Base-by-base conservation (phyloP, 2,113 vertebrate genomes). In the Sinocyclocheilus anshuiensis region DNA sequence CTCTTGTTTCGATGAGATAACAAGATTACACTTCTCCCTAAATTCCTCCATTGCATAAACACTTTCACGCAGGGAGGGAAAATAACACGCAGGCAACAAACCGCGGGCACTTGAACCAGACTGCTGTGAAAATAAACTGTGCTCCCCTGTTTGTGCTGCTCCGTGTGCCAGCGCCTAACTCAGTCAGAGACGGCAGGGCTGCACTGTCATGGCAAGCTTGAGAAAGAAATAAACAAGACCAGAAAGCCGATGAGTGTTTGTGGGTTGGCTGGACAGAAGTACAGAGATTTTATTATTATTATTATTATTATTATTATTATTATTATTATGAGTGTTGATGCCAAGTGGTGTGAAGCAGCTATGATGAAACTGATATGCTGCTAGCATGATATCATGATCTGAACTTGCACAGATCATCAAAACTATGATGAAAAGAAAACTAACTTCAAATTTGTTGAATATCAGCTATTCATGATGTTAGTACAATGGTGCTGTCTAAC, bases 31-130 rank as follows among this genome's bases (percentile, higher is more conserved):
- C 91, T 93, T 91, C 92, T 61, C 53, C 74, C 33, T 91, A 90
- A 90, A 93, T 93, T 93, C 90, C 91, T 88, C 89, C 81, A 86
- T 76, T 90, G 89, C 92, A 91, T 92, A 93, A 93, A 94, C 91
- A 92, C 92, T 93, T 92, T 91, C 87, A 61, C 88, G 87, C 88
- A 89, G 88, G 88, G 81, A 91, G 87, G 89, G 86, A 87, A 90
- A 87, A 90, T 91, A 55, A 80, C 80, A 86, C 76, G 39, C 22
- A 85, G 81, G 84, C 88, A 86, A 65, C 67, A 69, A 88, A 86
- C 76, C 67, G 53, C 75, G 77, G 75, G 85, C 85, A 80, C 85
- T 83, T 80, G 33, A 50, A 67, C 16, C 26, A 16, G 84, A 89
- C 82, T 86, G 83, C 84, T 88, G 84, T n/a, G 85, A 90, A 89